Evolutionary conservation across 1,140 invertebrate species (phyloP), one percentile per base, ranked within the genome.

Genomic region (Lasioglossum baleicum): DNA sequence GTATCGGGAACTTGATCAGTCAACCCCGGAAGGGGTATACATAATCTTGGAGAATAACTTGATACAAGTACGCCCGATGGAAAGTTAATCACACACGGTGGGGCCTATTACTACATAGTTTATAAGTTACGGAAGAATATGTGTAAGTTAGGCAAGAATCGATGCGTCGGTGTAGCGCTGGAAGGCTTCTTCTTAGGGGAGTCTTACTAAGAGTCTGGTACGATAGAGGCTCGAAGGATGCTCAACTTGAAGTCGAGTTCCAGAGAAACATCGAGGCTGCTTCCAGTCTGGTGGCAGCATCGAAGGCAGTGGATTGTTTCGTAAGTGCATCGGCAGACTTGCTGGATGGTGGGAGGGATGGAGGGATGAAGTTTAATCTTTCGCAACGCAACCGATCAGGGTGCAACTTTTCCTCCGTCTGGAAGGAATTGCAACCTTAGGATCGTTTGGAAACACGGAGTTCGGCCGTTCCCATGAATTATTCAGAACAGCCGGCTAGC

Each of bases 321-420:
- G 67, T 71, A 77, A 77, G 75, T 77, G 65, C 78, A 58, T 72
- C 70, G 63, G 15, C 15, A 22, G 22, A 10, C 10, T 26, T 2
- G 60, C 42, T 8, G n/a, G 17, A 35, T 58, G 0, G n/a, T 40
- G 42, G 42, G 11, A 31, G 72, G 26, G 26, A 26, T 26, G 26
- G 35, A 35, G 35, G 35, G 65, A 68, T 58, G 51, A 61, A 64
- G 80, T 81, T 81, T 81, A 81, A 81, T 81, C 70, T 81, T 81
- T 76, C 80, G 80, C 80, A 64, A 58, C 80, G 80, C 60, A 60
- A 74, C 70, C 77, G 77, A 79, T 65, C 77, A 48, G 70, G 48
- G 40, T 66, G 77, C 70, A 78, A 73, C 77, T 74, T 66, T 66
- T 58, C 63, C 63, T 5, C 35, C 44, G 78, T 63, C 73, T 75